phyloP scores from a whole-genome alignment of 37 sponge, comb jelly and placozoan genomes.

The Halisarca cf. caerulea region DNA sequence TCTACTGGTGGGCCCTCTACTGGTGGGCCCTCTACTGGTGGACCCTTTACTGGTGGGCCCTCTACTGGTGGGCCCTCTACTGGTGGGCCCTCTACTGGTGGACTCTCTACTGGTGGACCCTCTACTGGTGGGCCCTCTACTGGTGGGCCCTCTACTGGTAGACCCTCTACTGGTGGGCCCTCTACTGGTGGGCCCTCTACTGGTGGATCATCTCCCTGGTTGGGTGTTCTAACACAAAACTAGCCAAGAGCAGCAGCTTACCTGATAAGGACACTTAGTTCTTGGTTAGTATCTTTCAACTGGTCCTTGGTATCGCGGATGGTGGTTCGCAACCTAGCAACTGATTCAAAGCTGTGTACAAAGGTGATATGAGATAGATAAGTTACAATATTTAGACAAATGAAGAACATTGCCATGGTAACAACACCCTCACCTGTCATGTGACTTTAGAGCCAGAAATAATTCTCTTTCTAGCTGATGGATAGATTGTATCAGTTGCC shows the following conservation, averaged over 20 bases:
- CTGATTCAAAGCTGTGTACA: neutral
- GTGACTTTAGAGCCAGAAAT: constrained; percentile 40
- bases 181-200: no score
- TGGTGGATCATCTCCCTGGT: no score
- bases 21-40: no score
- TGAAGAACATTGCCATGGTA: neutral
- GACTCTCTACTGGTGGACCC: no score
- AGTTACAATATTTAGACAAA: neutral
- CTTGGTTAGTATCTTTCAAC: constrained; percentile 27
- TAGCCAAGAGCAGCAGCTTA: neutral
- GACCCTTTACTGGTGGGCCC: no score
- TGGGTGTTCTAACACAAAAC: no score
- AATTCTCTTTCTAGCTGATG: constrained; percentile 48
- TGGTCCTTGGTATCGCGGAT: constrained; percentile 9
- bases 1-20: no score
- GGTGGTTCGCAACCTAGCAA: neutral
- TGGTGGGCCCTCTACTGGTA: no score
- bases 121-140: no score
- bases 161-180: no score
- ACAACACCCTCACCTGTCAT: constrained; percentile 33
- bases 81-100: no score
- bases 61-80: no score
- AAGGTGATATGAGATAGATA: neutral
- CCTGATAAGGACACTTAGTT: constrained; percentile 32
- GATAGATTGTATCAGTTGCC: constrained; percentile 44